Percentiles rank a stretch among this genome's conserved stretches.
phyloP scores from a whole-genome alignment of 2,113 vertebrate genomes.

The Paratilapia polleni region DNA sequence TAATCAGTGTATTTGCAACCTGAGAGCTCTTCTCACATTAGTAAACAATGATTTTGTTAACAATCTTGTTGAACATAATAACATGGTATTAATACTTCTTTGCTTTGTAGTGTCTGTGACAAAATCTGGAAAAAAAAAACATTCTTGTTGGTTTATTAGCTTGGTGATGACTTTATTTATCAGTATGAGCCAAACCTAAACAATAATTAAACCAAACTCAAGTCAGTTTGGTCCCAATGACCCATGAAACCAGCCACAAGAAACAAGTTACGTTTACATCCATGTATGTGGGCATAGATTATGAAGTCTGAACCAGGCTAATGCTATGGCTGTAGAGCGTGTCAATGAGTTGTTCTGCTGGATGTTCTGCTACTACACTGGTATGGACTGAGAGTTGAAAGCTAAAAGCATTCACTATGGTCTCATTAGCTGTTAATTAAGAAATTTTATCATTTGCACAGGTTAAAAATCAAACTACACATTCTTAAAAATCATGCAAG shows the following conservation, averaged over 20 bases:
- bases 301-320: neutral
- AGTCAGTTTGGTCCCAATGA: neutral
- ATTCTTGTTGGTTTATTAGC: neutral
- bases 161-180: neutral
- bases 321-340: neutral
- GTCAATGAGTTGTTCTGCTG: neutral
- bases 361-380: neutral
- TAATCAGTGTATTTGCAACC: neutral
- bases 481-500: neutral
- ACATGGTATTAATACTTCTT: neutral
- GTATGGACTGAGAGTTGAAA: neutral
- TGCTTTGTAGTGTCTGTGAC: neutral
- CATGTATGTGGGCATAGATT: neutral
- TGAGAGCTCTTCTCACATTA: conserved; percentile 3
- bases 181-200: neutral
- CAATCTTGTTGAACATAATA: neutral
- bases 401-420: neutral
- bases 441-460: neutral
- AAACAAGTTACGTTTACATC: neutral
- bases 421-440: neutral
- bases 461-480: neutral
- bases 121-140: neutral
- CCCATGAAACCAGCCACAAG: neutral
- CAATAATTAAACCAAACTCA: neutral
- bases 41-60: neutral